These are phyloP conservation scores for Alcis repandata DNA, from an alignment of 2,888 invertebrate genomes.

Conservation along the genomic window DNA sequence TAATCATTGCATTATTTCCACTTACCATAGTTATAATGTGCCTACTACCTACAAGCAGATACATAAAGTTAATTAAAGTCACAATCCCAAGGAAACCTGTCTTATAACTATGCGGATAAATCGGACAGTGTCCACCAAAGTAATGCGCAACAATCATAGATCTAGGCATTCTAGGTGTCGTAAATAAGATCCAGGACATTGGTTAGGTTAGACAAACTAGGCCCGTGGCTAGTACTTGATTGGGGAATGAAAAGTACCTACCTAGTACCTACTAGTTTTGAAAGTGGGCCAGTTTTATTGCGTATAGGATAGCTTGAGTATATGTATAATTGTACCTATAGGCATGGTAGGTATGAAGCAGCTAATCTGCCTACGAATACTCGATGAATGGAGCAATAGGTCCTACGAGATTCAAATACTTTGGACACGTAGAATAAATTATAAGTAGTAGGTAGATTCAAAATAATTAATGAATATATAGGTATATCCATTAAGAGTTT, in stretches of 20 bases:
- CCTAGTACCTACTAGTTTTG: neutral
- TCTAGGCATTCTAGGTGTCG: slow-evolving; percentile 26
- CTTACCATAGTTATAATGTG: neutral
- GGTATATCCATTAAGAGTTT: too few species aligned
- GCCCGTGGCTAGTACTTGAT: neutral
- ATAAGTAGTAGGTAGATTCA: too few species aligned
- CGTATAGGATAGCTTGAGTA: neutral
- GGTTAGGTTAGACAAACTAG: neutral
- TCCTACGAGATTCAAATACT: too few species aligned
- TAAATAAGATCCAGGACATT: slow-evolving; percentile 24
- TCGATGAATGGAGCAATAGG: too few species aligned
- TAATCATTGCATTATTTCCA: slow-evolving; percentile 2
- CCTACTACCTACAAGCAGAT: neutral
- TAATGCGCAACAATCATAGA: slow-evolving; percentile 26
- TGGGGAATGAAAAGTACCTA: neutral
- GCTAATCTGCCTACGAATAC: too few species aligned
- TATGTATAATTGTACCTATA: neutral
- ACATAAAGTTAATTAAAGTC: slow-evolving; percentile 31
- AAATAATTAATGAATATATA: too few species aligned
- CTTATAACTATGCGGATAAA: slow-evolving; percentile 18
- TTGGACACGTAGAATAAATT: too few species aligned
- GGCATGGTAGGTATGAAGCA: too few species aligned
- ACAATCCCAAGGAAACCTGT: slow-evolving; percentile 29
- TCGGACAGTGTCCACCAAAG: slow-evolving; percentile 6
- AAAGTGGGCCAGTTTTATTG: neutral